Evolutionary conservation across 2,888 invertebrate genomes (phyloP), one percentile per base, ranked within the genome.

Genomic region (Harpalus rufipes): DNA sequence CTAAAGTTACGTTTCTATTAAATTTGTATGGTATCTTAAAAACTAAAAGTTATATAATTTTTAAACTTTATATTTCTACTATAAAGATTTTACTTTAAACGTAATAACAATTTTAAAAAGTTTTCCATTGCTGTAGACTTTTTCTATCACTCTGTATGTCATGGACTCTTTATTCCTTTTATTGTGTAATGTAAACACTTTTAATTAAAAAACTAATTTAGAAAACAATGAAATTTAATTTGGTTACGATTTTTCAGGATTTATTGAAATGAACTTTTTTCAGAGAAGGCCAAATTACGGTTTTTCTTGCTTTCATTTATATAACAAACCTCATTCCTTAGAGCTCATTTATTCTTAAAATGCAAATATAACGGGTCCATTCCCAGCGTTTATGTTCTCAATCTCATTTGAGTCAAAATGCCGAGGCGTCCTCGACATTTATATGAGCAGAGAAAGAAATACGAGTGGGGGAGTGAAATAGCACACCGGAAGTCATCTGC

Each of bases 391-490:
- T 68, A 68, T 68, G 25, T 39, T 68, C 68, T 68, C 68, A 68
- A 68, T 68, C 68, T 68, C 32, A 78, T 78, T 78, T 78, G 51
- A 78, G 58, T 78, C 56, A 78, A 56, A 78, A 78, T 58, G 56
- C 41, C 74, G 18, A 12, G 39, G 32, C 68, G 68, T 21, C 51
- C 74, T 41, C 21, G 74, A 56, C 74, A 74, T 51, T 74, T 74
- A 74, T 74, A 51, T 74, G 51, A 51, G 21, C 21, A 21, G 7
- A 74, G 51, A 51, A 74, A 74, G 74, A 51, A 74, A 74, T 21
- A 74, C 44, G 79, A 59, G 39, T 18, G 14, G 44, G 65, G 21
- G 51, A 63, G 7, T 51, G 56, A 51, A 51, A 68, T n/a, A 68
- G 81, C 59, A 21, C n/a, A 65, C 51, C 65, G 81, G 81, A 81